Base-by-base conservation (phyloP, 2,113 vertebrate species). In the Pimephales promelas region DNA sequence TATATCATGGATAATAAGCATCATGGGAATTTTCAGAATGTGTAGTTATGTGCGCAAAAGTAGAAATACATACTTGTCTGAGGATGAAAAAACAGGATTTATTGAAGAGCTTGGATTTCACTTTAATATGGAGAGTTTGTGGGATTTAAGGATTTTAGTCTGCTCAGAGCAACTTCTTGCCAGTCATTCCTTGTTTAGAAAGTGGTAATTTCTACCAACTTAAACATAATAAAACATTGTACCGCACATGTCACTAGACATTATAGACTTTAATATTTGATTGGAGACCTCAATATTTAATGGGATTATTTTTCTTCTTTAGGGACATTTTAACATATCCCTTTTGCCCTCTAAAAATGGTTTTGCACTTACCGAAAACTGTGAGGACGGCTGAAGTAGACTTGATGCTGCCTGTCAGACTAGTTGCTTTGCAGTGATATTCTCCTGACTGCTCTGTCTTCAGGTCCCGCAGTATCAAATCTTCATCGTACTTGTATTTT, bases 381-480 rank as follows among this genome's bases (percentile, higher is more conserved):
- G 93, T 94, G 54, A 99, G 94, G 31, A 87, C 77, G 0, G 96
- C 96, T 0, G 91, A 70, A 0, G 90, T 92, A 0, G 98, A 99
- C 84, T 94, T 95, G 88, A 96, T 95, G 59, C 94, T 91, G 0
- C 97, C 96, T 0, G 94, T 92, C 20, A 93, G 90, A 8, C 94
- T 97, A 92, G 93, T 97, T 47, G 95, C 95, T 90, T 98, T 98
- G 92, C 98, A 99, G 87, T 97, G 94, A 89, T 99, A 98, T 43
- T 89, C 85, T 5, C 98, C 98, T 0, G 94, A 92, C 64, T 98
- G 96, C 66, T 87, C 90, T 0, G 4, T 85, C 1, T 83, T 90
- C 85, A 99, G 87, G 14, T 91, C 93, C 11, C 83, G 90, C 49
- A 99, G 89, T 6, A 89, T 90, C 68, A 99, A 90, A 62, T 93